These are phyloP conservation scores for Chaetoderma sp. DNA, from an alignment of 2,888 invertebrate species.

Conservation along the genomic window DNA sequence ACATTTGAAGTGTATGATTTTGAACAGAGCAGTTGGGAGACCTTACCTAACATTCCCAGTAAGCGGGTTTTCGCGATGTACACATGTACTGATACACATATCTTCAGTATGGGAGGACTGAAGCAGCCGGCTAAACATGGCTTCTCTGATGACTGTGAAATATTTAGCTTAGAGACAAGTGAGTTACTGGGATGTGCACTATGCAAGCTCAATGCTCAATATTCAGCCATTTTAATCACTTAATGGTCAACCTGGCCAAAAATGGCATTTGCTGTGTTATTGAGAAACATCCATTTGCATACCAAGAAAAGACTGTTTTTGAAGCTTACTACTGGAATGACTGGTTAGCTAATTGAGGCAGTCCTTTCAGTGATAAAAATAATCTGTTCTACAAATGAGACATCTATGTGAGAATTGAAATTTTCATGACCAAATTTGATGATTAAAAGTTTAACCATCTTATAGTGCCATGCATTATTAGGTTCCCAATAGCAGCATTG, in stretches of 20 bases:
- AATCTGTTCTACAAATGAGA: no score
- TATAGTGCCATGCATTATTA: no score
- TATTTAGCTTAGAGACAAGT: slow-evolving; percentile 63
- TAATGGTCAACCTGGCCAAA: no score
- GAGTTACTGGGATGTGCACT: neutral
- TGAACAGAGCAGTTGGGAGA: slow-evolving; percentile 53
- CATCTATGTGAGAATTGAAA: no score
- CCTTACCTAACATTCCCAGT: slow-evolving; percentile 58
- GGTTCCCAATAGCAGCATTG: no score
- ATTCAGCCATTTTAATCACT: neutral
- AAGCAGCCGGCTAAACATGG: slow-evolving; percentile 60
- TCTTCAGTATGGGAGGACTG: slow-evolving; percentile 65
- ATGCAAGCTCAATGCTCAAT: neutral
- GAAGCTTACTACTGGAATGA: no score
- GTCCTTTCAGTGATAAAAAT: neutral
- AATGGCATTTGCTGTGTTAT: no score
- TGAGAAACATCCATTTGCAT: no score
- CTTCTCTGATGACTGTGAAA: slow-evolving; percentile 62
- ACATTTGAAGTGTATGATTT: slow-evolving; percentile 66
- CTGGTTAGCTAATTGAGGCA: no score
- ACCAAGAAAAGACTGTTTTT: no score
- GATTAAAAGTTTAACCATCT: no score
- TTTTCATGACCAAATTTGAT: no score
- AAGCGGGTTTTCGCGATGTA: slow-evolving; percentile 67
- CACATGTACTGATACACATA: slow-evolving; percentile 51